These are phyloP conservation scores for Trisateles emortualis DNA, from an alignment of 2,888 invertebrate genomes.

Conservation along the genomic window DNA sequence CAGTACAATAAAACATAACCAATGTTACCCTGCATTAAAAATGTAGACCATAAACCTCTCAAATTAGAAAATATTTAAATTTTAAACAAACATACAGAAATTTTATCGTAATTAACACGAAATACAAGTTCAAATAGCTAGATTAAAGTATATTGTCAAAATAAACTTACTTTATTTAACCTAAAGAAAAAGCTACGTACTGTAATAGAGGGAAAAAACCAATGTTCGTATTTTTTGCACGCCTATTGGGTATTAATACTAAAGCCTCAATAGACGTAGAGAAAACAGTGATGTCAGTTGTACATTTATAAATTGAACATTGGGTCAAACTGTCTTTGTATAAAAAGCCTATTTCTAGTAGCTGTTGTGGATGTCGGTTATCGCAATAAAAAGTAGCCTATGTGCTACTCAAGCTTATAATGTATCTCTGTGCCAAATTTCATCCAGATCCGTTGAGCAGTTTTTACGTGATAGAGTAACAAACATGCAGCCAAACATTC, in stretches of 20 bases:
- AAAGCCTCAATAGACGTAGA: not conserved
- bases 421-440: no score
- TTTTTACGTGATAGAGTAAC: no score
- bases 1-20: no score
- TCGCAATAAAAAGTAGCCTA: no score
- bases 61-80: no score
- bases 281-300: not conserved
- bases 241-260: not conserved
- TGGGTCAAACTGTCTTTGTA: not conserved
- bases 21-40: no score
- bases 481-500: no score
- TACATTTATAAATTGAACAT: not conserved
- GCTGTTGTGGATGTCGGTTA: no score
- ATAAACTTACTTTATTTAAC: not conserved
- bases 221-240: not conserved
- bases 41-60: no score
- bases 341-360: not conserved
- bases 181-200: not conserved
- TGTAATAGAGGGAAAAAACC: not conserved
- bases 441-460: no score
- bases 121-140: not conserved
- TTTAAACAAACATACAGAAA: no score
- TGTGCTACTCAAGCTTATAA: no score
- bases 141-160: not conserved
- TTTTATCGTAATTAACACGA: not conserved